phyloP scores from a whole-genome alignment of 2,113 vertebrate species.

The Trogon surrucura region DNA sequence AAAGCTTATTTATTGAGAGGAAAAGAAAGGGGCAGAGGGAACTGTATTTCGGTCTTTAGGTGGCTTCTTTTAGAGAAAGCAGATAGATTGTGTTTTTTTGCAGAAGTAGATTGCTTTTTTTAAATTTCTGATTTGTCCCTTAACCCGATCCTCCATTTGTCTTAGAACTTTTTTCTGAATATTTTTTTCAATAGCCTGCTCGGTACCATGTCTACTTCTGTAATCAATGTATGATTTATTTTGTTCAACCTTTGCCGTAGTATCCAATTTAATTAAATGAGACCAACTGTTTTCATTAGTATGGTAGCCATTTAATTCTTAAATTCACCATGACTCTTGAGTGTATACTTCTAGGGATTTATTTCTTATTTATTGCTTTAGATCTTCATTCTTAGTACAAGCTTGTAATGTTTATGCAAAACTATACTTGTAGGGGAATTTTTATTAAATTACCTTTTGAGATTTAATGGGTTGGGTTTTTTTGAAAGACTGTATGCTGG shows the following conservation, averaged over 20 bases:
- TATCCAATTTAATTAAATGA: not conserved
- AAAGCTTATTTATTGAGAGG: not conserved
- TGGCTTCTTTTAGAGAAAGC: not conserved
- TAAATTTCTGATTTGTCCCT: not conserved
- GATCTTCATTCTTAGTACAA: not conserved
- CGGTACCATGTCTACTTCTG: not conserved
- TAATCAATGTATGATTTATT: not conserved
- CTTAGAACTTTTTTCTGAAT: slow-evolving; percentile 4
- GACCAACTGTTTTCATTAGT: not conserved
- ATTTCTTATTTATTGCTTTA: slow-evolving; percentile 3
- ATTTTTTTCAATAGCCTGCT: not conserved
- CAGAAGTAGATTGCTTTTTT: not conserved
- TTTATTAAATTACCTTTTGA: slow-evolving; percentile 3
- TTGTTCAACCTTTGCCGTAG: not conserved
- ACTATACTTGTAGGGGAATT: not conserved
- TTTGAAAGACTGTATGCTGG: not conserved
- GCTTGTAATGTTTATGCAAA: not conserved
- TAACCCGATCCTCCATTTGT: not conserved
- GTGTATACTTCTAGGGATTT: not conserved
- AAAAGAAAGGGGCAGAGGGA: not conserved
- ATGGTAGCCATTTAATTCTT: not conserved
- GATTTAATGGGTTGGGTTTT: not conserved
- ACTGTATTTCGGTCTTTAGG: not conserved
- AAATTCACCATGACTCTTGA: not conserved
- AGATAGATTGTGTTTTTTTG: not conserved